Evolutionary conservation across 2,888 invertebrate species (phyloP).

Genomic region (Pecten maximus): DNA sequence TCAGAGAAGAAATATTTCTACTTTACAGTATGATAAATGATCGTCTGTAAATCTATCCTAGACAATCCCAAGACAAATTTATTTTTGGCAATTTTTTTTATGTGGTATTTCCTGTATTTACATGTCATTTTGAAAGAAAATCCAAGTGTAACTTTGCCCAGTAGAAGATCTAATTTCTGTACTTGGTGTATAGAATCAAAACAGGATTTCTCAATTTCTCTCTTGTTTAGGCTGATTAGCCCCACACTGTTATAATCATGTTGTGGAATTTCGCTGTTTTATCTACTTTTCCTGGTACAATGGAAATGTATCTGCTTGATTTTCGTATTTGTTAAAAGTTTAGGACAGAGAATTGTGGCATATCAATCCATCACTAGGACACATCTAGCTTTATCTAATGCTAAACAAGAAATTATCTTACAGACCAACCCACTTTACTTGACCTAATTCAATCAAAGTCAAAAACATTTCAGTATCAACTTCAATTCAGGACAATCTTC

Average conservation of each 20-base stretch:
- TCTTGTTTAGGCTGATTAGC: neutral
- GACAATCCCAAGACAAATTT: neutral
- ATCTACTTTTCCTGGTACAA: neutral
- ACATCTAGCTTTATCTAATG: neutral
- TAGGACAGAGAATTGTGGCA: constrained; percentile 4
- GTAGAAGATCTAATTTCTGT: neutral
- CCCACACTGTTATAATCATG: neutral
- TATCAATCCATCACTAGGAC: neutral
- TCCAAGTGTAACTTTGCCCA: neutral
- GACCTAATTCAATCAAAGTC: constrained; percentile 1
- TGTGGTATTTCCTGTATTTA: constrained; percentile 17
- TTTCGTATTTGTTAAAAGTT: constrained; percentile 30
- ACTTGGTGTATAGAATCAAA: neutral
- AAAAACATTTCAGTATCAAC: neutral
- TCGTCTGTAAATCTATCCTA: neutral
- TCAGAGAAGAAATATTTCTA: neutral
- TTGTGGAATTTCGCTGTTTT: neutral
- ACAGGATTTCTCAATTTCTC: neutral
- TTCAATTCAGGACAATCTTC: constrained; percentile 1
- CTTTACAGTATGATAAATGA: constrained; percentile 11
- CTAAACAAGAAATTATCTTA: neutral
- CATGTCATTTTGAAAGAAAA: neutral
- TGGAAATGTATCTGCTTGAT: constrained; percentile 20
- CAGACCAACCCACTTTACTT: neutral
- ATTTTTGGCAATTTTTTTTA: neutral